These are phyloP conservation scores for Epizoanthus scotinus DNA, from an alignment of 92 coral and sea anemone species.

Conservation along the genomic window DNA sequence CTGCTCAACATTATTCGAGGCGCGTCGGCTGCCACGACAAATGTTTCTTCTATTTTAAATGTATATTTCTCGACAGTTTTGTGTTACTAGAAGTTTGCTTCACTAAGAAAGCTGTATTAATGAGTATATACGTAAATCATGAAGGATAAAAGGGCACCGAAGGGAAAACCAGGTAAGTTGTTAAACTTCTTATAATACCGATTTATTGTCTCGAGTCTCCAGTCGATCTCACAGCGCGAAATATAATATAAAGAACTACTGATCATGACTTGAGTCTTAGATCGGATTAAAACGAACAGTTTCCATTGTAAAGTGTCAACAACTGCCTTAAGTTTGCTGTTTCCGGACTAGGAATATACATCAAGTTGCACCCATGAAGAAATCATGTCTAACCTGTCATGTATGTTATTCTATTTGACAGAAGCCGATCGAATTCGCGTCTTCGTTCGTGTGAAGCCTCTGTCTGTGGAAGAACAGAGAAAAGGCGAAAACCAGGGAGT, in stretches of 20 bases:
- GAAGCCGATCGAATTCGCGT: constrained; percentile 85
- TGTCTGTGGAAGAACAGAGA: constrained; percentile 66
- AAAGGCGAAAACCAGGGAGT: constrained; percentile 79
- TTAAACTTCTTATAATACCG: not conserved
- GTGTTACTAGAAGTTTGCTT: no score
- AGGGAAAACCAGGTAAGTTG: constrained; percentile 28
- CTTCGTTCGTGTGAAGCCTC: constrained; percentile 86
- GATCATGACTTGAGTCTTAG: not conserved
- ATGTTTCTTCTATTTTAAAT: no score
- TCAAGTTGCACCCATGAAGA: constrained; percentile 29
- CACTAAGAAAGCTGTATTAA: no score
- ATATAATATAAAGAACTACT: no score
- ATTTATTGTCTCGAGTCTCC: not conserved
- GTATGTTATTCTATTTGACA: constrained; percentile 22
- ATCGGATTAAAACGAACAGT: not conserved
- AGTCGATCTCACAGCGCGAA: not conserved
- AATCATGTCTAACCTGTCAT: not conserved
- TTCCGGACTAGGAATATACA: not conserved
- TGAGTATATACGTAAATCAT: not conserved
- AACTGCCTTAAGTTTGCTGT: not conserved
- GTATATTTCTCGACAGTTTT: no score
- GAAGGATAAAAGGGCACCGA: constrained; percentile 25
- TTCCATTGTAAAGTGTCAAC: not conserved
- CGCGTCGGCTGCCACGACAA: no score
- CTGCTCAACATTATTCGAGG: no score